A percentile compares a stretch with the other conserved stretches of the same genome.
These are phyloP conservation scores for Drosophila serrata DNA, from an alignment of 1,140 invertebrate genomes.

Conservation along the genomic window DNA sequence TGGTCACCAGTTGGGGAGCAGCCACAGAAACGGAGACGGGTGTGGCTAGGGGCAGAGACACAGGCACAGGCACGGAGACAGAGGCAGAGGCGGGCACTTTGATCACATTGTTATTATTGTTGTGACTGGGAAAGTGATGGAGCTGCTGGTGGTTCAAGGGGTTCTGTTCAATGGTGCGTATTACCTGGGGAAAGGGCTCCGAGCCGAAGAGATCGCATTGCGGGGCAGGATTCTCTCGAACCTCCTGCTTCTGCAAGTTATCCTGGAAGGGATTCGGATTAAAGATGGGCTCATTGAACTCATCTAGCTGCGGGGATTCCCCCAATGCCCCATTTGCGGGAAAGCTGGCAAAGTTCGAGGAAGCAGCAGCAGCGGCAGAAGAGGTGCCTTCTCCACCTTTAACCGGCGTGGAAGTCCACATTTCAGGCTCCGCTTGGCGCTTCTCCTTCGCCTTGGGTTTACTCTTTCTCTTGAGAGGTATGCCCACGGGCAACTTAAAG, in stretches of 20 bases:
- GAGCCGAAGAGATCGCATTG: constrained; percentile 87
- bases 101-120: constrained; percentile 62
- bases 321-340: constrained; percentile 30
- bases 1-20: constrained; percentile 72
- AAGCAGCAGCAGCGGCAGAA: constrained; percentile 18
- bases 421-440: constrained; percentile 46
- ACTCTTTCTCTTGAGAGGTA: constrained; percentile 74
- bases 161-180: constrained; percentile 66
- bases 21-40: constrained; percentile 34
- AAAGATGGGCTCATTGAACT: constrained; percentile 84
- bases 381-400: constrained; percentile 39
- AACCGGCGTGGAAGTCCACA: constrained; percentile 82
- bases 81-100: constrained; percentile 49
- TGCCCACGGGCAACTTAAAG: constrained; percentile 87
- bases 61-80: constrained; percentile 17
- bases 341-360: constrained; percentile 71
- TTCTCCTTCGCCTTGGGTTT: constrained; percentile 41
- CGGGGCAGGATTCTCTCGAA: not conserved
- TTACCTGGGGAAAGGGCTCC: constrained; percentile 86
- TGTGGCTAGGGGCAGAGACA: constrained; percentile 24
- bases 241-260: constrained; percentile 26
- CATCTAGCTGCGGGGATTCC: constrained; percentile 61
- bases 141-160: constrained; percentile 60
- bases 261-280: constrained; percentile 83
- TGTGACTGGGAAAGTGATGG: constrained; percentile 65